A percentile compares a stretch with the other conserved stretches of the same genome.
phyloP scores from a whole-genome alignment of 2,113 vertebrate genomes.

The Sturnira hondurensis region DNA sequence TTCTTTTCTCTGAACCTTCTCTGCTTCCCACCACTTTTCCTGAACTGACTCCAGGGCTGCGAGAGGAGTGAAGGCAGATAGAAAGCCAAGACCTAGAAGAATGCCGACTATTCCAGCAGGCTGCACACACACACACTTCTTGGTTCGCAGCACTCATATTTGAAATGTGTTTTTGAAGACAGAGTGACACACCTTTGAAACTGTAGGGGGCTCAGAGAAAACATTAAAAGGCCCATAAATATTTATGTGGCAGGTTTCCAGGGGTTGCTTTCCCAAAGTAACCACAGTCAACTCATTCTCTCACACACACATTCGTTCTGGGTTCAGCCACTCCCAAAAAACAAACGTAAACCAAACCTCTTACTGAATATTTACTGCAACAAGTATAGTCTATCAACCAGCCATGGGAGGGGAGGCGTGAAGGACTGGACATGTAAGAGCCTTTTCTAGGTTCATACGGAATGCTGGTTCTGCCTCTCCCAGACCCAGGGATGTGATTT shows the following conservation, averaged over 20 bases:
- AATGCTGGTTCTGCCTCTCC: background rate
- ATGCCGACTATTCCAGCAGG: background rate
- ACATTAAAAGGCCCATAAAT: background rate
- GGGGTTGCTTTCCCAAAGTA: background rate
- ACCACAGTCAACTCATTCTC: background rate
- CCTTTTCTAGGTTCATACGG: background rate
- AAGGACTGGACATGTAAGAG: background rate
- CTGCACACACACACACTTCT: background rate
- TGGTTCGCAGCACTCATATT: background rate
- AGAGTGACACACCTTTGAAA: background rate
- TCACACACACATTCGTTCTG: background rate
- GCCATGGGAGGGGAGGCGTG: background rate
- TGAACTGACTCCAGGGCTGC: background rate
- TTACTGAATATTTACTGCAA: background rate
- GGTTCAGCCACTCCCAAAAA: background rate
- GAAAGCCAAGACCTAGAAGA: background rate
- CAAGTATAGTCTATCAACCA: background rate
- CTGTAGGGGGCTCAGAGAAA: background rate
- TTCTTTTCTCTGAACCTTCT: background rate
- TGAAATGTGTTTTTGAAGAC: slow-evolving; percentile 12
- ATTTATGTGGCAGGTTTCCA: background rate
- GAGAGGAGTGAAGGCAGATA: background rate
- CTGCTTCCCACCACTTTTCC: background rate
- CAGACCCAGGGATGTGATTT: background rate
- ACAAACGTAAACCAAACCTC: background rate